Evolutionary conservation across 2,888 invertebrate genomes (phyloP).

Genomic region (Scaptomyza tumidula): DNA sequence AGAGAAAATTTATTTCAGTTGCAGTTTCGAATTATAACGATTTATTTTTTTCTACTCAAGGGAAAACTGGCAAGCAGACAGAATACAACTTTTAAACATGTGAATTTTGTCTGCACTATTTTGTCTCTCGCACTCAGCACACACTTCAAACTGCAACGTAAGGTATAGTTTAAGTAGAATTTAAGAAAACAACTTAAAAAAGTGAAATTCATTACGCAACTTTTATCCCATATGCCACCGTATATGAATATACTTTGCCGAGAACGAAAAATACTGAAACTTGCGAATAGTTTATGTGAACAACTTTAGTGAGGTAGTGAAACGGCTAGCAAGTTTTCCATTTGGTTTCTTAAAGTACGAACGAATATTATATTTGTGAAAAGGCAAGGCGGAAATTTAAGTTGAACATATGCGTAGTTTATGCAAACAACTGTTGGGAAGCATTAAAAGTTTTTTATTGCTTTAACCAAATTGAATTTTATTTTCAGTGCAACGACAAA

Average conservation of each 20-base stretch:
- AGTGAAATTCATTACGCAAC: constrained; percentile 29
- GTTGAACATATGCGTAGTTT: constrained; percentile 1
- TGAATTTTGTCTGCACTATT: not conserved
- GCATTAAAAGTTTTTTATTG: constrained; percentile 30
- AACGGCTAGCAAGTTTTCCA: not conserved
- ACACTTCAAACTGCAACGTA: not conserved
- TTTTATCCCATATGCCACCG: constrained; percentile 18
- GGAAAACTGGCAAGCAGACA: not conserved
- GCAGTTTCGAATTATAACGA: constrained; percentile 18
- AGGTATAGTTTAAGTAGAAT: constrained; percentile 5
- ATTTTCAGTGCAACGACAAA: not conserved
- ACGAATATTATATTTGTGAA: constrained; percentile 8
- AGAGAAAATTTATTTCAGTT: constrained; percentile 59
- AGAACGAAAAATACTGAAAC: constrained; percentile 1
- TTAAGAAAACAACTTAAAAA: constrained; percentile 9
- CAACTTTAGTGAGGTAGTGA: not conserved
- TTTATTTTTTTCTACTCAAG: constrained; percentile 1
- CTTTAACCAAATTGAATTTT: constrained; percentile 13
- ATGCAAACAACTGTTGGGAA: constrained; percentile 10
- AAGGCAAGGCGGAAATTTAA: not conserved
- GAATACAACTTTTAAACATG: not conserved
- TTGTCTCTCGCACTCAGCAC: not conserved
- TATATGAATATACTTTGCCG: constrained; percentile 5
- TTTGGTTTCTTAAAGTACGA: constrained; percentile 1
- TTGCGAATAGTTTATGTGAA: constrained; percentile 19